Evolutionary conservation across 2,797 vertebrate genomes (phyloP).

Genomic region (Scolopax rusticola): DNA sequence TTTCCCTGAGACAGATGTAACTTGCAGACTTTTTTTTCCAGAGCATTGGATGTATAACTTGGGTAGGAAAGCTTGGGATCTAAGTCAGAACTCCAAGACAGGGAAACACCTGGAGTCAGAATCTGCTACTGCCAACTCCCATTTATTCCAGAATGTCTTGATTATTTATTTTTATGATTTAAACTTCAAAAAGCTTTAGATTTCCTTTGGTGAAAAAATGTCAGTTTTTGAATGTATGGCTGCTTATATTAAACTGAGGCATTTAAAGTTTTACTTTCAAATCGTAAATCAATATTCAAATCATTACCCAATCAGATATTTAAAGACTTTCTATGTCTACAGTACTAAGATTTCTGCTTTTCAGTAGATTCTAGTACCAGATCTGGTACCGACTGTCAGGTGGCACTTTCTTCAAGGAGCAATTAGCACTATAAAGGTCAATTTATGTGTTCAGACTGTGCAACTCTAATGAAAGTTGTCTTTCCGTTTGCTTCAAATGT

Average conservation of each 20-base stretch:
- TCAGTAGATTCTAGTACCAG: not conserved
- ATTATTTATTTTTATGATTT: not conserved
- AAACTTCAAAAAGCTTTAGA: not conserved
- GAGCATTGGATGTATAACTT: not conserved
- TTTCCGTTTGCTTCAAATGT: not conserved
- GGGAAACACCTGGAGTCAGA: not conserved
- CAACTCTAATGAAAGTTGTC: not conserved
- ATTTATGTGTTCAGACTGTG: not conserved
- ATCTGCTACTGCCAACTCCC: not conserved
- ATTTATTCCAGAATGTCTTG: not conserved
- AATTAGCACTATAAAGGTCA: not conserved
- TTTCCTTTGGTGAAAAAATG: not conserved
- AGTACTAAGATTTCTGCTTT: not conserved
- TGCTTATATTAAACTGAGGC: not conserved
- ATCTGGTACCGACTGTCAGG: not conserved
- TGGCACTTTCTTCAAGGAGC: not conserved
- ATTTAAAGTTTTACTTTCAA: not conserved
- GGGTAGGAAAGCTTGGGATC: not conserved
- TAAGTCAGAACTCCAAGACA: not conserved
- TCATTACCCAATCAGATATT: not conserved
- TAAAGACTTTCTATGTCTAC: not conserved
- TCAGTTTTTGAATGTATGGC: not conserved
- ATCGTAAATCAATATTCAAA: not conserved
- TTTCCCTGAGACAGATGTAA: not conserved
- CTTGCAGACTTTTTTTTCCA: not conserved